Evolutionary conservation across 2,797 vertebrate species (phyloP), one percentile per base, ranked within the genome.

Genomic region (Naso thynnoides): DNA sequence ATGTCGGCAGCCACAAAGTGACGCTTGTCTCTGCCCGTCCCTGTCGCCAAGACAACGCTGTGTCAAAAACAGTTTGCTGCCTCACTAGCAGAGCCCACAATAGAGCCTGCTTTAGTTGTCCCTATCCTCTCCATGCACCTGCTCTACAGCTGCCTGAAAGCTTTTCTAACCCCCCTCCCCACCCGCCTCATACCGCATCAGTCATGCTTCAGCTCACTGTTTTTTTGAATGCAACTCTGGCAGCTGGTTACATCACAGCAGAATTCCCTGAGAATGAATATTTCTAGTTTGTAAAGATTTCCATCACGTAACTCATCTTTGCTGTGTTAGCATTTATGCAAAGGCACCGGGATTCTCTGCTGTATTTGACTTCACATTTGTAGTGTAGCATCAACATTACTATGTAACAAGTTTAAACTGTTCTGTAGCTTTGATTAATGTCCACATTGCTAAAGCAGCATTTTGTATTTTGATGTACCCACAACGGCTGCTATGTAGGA

Each of bases 61-160:
- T 52, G 64, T 55, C 56, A 66, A 48, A 85, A 31, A 16, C 38
- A 19, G 15, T 53, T 67, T 60, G 38, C 42, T 24, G 10, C 23
- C 33, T 61, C 8, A 9, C 7, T 5, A 33, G 66, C 62, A 52
- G 54, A 73, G 38, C 56, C 44, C 36, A 56, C 55, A 47, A 23
- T 42, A 39, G 39, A 55, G 14, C 21, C 49, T n/a, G 48, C 59
- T 45, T 47, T 55, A 54, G 54, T 21, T 21, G 36, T 58, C 27
- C 42, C 60, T 56, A 5, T 76, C 44, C 66, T 70, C 42, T 57
- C 23, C 23, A 10, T 61, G 16, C 68, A 76, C 69, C 79, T 76
- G 78, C 71, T 76, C 48, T 69, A 61, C 75, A 70, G 60, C 66
- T 79, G 78, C 67, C 47, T 66, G 64, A 76, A 74, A 85, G 62